Conservation (phyloP, 37 sponge, comb jelly and placozoan genomes). For the Ephydatia muelleri region DNA sequence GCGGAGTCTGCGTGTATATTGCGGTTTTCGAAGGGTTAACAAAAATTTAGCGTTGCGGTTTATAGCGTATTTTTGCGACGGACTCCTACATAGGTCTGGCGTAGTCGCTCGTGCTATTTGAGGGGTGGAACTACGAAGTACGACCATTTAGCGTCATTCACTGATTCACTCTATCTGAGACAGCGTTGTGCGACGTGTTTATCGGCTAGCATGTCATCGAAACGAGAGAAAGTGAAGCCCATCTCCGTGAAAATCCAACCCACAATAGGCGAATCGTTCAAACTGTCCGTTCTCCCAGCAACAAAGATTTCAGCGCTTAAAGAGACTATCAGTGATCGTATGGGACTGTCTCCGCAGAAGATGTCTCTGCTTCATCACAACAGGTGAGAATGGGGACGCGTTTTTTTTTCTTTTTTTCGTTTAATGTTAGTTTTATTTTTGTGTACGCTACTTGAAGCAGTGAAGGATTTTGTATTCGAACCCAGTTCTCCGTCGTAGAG, state of each 20-base stretch:
- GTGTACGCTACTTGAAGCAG: not conserved
- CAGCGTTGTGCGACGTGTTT: not conserved
- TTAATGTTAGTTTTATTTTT: not conserved
- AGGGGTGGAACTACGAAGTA: not conserved
- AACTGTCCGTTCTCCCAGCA: constrained; percentile 23
- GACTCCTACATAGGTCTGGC: constrained; percentile 4
- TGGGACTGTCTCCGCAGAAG: constrained; percentile 69
- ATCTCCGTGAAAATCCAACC: constrained; percentile 56
- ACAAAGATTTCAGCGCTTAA: constrained; percentile 40
- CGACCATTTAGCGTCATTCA: not conserved
- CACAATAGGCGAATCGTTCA: constrained; percentile 54
- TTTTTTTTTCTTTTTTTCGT: not conserved
- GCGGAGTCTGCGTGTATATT: not conserved
- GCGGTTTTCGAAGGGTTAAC: not conserved
- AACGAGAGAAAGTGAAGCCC: not conserved
- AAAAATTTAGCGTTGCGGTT: not conserved
- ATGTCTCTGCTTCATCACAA: constrained; percentile 52
- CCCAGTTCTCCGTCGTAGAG: too few species aligned
- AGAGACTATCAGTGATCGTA: constrained; percentile 58
- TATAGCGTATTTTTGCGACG: not conserved
- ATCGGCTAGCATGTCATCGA: constrained; percentile 1
- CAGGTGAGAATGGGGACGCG: constrained; percentile 28
- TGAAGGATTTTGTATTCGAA: not conserved
- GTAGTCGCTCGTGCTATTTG: not conserved
- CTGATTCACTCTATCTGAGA: not conserved